Evolutionary conservation across 2,888 invertebrate species (phyloP).

Genomic region (Philhelius pedissequus): DNA sequence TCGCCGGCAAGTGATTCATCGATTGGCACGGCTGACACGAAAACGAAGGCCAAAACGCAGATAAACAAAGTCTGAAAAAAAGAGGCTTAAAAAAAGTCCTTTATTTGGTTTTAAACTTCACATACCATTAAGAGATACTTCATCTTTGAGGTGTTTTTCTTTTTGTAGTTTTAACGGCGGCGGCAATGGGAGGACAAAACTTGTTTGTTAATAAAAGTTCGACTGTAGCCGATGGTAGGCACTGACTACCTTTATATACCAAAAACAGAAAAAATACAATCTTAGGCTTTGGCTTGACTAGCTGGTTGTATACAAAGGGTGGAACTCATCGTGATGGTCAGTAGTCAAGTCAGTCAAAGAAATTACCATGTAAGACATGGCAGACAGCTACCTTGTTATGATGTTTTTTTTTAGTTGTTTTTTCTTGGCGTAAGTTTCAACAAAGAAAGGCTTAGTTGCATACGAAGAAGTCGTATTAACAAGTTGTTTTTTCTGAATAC

Average conservation of each 20-base stretch:
- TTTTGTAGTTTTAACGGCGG: not conserved
- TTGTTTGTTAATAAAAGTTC: slow-evolving; percentile 41
- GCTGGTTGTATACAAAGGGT: not conserved
- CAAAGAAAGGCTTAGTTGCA: slow-evolving; percentile 35
- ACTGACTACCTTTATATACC: slow-evolving; percentile 54
- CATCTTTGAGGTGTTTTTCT: slow-evolving; percentile 18
- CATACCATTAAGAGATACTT: slow-evolving; percentile 50
- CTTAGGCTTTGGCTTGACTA: slow-evolving; percentile 5
- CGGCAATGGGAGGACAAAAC: not conserved
- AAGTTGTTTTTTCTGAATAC: not conserved
- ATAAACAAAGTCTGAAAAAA: slow-evolving; percentile 33
- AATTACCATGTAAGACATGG: slow-evolving; percentile 39
- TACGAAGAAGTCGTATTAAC: slow-evolving; percentile 17
- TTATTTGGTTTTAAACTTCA: not conserved
- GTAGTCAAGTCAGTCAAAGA: slow-evolving; percentile 20
- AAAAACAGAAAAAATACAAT: slow-evolving; percentile 31
- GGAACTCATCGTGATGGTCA: slow-evolving; percentile 21
- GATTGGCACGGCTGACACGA: slow-evolving; percentile 47
- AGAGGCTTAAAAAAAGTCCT: not conserved
- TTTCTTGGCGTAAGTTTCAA: slow-evolving; percentile 3
- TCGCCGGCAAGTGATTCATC: slow-evolving; percentile 51
- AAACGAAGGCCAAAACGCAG: slow-evolving; percentile 31
- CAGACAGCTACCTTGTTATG: slow-evolving; percentile 5
- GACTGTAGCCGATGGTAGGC: slow-evolving; percentile 38
- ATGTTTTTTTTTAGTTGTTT: not conserved